phyloP scores from a whole-genome alignment of 1,140 invertebrate genomes.

The Scylla paramamosain region DNA sequence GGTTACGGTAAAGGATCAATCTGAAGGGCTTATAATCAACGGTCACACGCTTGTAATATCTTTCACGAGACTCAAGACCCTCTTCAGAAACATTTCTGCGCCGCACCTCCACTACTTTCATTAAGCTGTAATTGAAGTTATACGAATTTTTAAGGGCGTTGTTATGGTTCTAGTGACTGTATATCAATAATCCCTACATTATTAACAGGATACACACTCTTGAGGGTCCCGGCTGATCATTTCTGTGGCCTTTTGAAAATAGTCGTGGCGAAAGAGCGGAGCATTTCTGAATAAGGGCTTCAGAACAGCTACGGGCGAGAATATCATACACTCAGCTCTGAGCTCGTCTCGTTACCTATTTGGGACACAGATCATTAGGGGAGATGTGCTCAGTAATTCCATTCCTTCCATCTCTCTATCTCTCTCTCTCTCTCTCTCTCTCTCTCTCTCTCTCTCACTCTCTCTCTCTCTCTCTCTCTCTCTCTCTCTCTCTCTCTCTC shows the following conservation, averaged over 20 bases:
- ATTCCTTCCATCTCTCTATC: background rate
- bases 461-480: constrained; percentile 3
- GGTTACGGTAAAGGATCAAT: background rate
- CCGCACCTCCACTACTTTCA: too few species aligned
- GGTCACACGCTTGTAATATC: background rate
- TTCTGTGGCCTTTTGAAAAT: too few species aligned
- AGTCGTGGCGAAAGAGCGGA: too few species aligned
- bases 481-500: background rate
- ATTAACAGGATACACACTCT: too few species aligned
- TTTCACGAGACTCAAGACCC: background rate
- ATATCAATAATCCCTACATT: too few species aligned
- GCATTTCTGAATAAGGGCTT: too few species aligned
- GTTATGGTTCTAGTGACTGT: too few species aligned
- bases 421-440: constrained; percentile 15
- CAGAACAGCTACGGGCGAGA: background rate
- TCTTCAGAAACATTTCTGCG: too few species aligned
- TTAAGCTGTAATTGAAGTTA: too few species aligned
- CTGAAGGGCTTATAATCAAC: background rate
- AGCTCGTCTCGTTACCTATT: background rate
- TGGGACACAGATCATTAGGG: background rate
- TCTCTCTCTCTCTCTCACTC: background rate
- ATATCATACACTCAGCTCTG: background rate
- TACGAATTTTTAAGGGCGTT: too few species aligned
- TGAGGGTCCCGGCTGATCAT: too few species aligned
- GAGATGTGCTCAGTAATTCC: background rate